Evolutionary conservation across 2,113 vertebrate genomes (phyloP).

Genomic region (Platichthys flesus): DNA sequence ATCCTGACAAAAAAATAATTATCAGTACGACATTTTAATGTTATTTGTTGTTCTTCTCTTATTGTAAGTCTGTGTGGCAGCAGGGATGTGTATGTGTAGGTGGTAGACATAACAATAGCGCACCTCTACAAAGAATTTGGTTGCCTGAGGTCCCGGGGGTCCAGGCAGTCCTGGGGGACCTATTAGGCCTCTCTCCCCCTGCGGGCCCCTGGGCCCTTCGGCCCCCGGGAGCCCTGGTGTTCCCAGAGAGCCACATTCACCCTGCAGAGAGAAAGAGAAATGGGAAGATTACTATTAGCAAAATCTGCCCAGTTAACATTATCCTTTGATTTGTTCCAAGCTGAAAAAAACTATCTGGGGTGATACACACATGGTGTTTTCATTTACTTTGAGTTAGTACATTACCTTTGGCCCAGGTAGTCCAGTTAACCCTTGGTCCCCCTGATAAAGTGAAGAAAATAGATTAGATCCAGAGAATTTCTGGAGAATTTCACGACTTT

Average conservation of each 20-base stretch:
- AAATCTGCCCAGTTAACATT: background rate
- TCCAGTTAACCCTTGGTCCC: constrained; percentile 85
- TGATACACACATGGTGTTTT: background rate
- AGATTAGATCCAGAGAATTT: background rate
- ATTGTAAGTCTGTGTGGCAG: background rate
- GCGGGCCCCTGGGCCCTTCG: constrained; percentile 82
- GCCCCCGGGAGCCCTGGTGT: constrained; percentile 81
- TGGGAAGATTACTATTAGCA: background rate
- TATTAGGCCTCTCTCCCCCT: constrained; percentile 83
- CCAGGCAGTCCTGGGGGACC: constrained; percentile 88
- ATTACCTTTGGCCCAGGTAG: constrained; percentile 88
- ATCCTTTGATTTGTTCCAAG: too few species aligned
- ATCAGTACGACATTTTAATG: background rate
- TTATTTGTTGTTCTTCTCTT: background rate
- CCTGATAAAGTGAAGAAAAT: constrained; percentile 72
- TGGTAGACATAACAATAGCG: constrained; percentile 3
- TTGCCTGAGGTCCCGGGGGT: constrained; percentile 80
- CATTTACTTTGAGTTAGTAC: background rate
- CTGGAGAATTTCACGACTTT: background rate
- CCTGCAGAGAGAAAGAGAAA: constrained; percentile 77
- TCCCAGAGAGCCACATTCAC: constrained; percentile 84
- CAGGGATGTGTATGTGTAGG: background rate
- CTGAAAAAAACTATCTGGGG: background rate
- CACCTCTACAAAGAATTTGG: constrained; percentile 87
- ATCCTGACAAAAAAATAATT: constrained; percentile 80